Conservation (phyloP, 1,140 invertebrate genomes). For the Brachionus rotundiformis region DNA sequence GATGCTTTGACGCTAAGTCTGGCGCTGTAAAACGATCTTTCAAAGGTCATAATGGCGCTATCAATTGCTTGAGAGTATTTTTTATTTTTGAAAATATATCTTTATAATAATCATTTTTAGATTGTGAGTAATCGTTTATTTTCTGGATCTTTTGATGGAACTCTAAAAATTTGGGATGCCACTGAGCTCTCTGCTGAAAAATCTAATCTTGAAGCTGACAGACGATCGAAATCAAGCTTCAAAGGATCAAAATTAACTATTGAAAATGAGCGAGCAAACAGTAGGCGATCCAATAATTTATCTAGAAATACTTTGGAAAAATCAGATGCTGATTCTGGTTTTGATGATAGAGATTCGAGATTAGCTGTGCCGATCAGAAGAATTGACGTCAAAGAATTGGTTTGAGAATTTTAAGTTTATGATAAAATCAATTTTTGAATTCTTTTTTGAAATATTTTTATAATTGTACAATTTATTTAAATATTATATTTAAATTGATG, state of each 20-base stretch:
- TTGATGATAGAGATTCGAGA: conserved; percentile 38
- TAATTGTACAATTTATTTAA: neutral
- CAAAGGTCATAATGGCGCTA: conserved; percentile 62
- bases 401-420: neutral
- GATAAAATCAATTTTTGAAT: neutral
- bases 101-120: conserved; percentile 53
- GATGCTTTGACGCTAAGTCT: conserved; percentile 66
- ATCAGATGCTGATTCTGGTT: conserved; percentile 42
- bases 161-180: conserved; percentile 63
- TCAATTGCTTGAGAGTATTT: conserved; percentile 63
- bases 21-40: conserved; percentile 63
- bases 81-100: neutral
- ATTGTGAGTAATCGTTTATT: conserved; percentile 62
- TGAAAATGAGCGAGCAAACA: neutral
- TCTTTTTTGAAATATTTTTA: too few species aligned
- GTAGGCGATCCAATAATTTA: neutral
- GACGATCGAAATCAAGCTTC: neutral
- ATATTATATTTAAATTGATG: too few species aligned
- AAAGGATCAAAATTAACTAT: conserved; percentile 6
- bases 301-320: conserved; percentile 22
- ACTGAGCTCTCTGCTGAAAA: conserved; percentile 50
- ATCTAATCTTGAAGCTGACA: neutral
- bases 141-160: conserved; percentile 63
- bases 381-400: conserved; percentile 30
- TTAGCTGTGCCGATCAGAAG: neutral